These are phyloP conservation scores for Verasper variegatus DNA, from an alignment of 2,113 vertebrate genomes.

Conservation along the genomic window DNA sequence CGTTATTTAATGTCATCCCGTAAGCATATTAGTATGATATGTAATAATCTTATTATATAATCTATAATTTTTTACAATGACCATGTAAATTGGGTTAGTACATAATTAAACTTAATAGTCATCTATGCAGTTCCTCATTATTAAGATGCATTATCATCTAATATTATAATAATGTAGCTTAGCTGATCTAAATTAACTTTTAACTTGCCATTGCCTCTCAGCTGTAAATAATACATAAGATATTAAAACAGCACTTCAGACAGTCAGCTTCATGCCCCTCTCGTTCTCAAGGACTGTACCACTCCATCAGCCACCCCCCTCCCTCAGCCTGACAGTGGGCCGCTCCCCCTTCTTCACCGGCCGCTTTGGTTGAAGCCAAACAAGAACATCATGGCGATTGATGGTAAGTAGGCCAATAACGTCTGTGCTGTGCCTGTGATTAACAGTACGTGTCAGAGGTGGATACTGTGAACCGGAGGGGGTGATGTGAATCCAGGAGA, in stretches of 20 bases:
- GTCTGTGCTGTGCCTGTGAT: conserved; percentile 64
- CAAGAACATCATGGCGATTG: conserved; percentile 94
- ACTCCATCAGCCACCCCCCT: not conserved
- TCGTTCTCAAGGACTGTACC: conserved; percentile 62
- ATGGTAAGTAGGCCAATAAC: conserved; percentile 92
- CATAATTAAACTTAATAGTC: too few relatives aligned
- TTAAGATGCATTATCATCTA: too few relatives aligned
- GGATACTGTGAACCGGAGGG: not conserved
- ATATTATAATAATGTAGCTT: not conserved
- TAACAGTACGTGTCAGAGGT: conserved; percentile 33
- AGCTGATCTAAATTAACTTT: not conserved
- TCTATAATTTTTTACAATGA: too few relatives aligned
- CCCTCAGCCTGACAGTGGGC: conserved; percentile 17
- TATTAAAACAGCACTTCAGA: not conserved
- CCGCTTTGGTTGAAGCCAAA: conserved; percentile 83
- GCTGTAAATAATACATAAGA: not conserved
- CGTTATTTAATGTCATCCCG: too few relatives aligned
- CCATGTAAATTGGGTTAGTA: too few relatives aligned
- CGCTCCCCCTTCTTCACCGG: conserved; percentile 69
- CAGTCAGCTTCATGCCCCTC: not conserved
- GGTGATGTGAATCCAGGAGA: not conserved
- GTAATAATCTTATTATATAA: too few relatives aligned
- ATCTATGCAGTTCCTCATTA: too few relatives aligned
- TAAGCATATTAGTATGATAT: too few relatives aligned
- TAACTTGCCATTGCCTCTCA: not conserved